These are phyloP conservation scores for Pangasius mekongensis DNA, from an alignment of 2,797 vertebrate species.

Conservation along the genomic window DNA sequence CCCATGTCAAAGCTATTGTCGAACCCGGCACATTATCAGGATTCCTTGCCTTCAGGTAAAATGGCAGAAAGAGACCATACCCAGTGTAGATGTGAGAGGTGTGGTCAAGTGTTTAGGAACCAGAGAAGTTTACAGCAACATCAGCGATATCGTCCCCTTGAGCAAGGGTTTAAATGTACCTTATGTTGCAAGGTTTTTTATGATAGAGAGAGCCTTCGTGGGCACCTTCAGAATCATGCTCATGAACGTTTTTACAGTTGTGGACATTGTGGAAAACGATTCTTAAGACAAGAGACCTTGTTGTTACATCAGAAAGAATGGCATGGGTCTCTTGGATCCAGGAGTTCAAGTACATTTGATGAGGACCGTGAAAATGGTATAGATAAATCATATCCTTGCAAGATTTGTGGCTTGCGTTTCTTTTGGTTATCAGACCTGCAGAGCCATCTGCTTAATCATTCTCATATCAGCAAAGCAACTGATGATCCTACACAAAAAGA, in stretches of 20 bases:
- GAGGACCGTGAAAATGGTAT: constrained; percentile 67
- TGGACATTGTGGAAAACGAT: constrained; percentile 78
- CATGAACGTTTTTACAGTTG: constrained; percentile 77
- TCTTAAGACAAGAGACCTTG: constrained; percentile 75
- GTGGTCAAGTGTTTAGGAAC: constrained; percentile 74
- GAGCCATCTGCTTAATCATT: constrained; percentile 65
- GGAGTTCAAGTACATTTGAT: constrained; percentile 58
- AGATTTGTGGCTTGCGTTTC: constrained; percentile 76
- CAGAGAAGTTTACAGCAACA: constrained; percentile 76
- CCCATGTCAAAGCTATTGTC: constrained; percentile 57
- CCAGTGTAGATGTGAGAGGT: constrained; percentile 76
- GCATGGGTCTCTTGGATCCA: constrained; percentile 62
- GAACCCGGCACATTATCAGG: constrained; percentile 43
- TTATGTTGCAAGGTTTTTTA: constrained; percentile 79
- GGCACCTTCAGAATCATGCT: constrained; percentile 75
- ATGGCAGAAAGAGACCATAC: constrained; percentile 32
- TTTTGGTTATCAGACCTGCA: constrained; percentile 84
- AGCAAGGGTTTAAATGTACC: constrained; percentile 79
- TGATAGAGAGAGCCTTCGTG: constrained; percentile 71
- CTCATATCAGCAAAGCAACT: constrained; percentile 44
- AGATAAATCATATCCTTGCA: constrained; percentile 77
- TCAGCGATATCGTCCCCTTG: constrained; percentile 78
- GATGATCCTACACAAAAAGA: constrained; percentile 37
- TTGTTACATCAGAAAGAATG: constrained; percentile 75
- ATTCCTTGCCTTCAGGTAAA: constrained; percentile 45